Evolutionary conservation across 2,888 invertebrate genomes (phyloP).

Genomic region (Ptilodon capucinus): DNA sequence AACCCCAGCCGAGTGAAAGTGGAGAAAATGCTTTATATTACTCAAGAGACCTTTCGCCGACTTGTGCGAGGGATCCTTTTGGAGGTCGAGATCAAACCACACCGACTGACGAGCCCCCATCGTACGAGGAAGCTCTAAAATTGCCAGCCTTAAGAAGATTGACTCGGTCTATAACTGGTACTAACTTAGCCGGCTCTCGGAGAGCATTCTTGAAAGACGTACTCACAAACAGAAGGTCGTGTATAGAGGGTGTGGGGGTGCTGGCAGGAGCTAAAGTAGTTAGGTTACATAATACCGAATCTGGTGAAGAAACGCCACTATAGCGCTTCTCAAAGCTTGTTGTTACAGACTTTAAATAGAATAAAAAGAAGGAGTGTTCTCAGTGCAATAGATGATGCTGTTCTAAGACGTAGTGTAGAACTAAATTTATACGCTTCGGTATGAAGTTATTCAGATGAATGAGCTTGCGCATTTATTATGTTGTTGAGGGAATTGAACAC

Average conservation of each 20-base stretch:
- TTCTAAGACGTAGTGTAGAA: conserved; percentile 41
- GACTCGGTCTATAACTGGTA: conserved; percentile 84
- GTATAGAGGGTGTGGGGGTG: conserved; percentile 74
- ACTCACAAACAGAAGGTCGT: conserved; percentile 73
- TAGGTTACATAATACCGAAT: conserved; percentile 64
- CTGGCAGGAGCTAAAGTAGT: conserved; percentile 70
- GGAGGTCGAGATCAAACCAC: conserved; percentile 81
- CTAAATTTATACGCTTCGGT: conserved; percentile 52
- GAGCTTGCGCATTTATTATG: conserved; percentile 51
- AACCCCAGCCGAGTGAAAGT: conserved; percentile 49
- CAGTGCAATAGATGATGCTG: conserved; percentile 26
- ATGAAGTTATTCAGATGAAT: conserved; percentile 38
- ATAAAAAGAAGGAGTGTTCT: conserved; percentile 45
- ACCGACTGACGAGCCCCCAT: conserved; percentile 82
- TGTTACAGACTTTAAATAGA: conserved; percentile 62
- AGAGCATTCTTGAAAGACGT: conserved; percentile 77
- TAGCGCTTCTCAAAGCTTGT: conserved; percentile 54
- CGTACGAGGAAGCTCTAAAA: conserved; percentile 85
- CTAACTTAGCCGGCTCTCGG: conserved; percentile 75
- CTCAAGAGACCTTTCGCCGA: conserved; percentile 70
- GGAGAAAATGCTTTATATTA: conserved; percentile 63
- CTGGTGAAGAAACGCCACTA: conserved; percentile 74
- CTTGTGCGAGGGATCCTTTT: conserved; percentile 84
- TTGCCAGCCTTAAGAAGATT: conserved; percentile 82
- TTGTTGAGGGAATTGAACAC: conserved; percentile 29